These are phyloP conservation scores for Pocillopora meandrina DNA, from an alignment of 92 coral and sea anemone species.

Conservation along the genomic window DNA sequence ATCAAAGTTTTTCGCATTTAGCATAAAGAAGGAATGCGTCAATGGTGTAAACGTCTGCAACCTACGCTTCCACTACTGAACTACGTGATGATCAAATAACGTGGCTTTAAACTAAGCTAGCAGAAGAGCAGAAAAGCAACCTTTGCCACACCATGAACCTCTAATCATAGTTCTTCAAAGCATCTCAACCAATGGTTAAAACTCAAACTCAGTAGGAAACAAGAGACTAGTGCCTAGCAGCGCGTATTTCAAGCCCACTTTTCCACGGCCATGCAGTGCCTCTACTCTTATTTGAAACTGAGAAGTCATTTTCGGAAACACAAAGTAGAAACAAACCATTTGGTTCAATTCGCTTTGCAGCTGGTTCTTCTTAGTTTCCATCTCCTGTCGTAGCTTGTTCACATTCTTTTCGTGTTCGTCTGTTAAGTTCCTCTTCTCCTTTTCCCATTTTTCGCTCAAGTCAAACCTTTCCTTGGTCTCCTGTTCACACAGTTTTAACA, in stretches of 20 bases:
- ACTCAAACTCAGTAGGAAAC: too few species aligned
- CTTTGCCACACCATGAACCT: too few species aligned
- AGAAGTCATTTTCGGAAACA: background rate
- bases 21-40: too few species aligned
- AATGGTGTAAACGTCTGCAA: too few species aligned
- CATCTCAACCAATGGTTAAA: too few species aligned
- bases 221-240: background rate
- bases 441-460: constrained; percentile 80
- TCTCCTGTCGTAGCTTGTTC: constrained; percentile 61
- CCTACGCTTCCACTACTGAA: too few species aligned
- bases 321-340: constrained; percentile 19
- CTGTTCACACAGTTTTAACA: constrained; percentile 19
- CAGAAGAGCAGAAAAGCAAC: too few species aligned
- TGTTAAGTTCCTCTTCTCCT: constrained; percentile 63
- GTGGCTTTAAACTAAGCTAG: too few species aligned
- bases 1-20: too few species aligned
- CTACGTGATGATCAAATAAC: too few species aligned
- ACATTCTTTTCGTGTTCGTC: constrained; percentile 71
- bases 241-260: background rate
- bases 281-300: background rate
- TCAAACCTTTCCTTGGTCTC: constrained; percentile 95
- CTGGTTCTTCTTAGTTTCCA: constrained; percentile 67
- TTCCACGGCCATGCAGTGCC: background rate
- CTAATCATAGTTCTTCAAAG: too few species aligned
- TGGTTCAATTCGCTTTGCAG: constrained; percentile 68